Evolutionary conservation across 2,113 vertebrate species (phyloP).

Genomic region (Nyctereutes procyonoides): DNA sequence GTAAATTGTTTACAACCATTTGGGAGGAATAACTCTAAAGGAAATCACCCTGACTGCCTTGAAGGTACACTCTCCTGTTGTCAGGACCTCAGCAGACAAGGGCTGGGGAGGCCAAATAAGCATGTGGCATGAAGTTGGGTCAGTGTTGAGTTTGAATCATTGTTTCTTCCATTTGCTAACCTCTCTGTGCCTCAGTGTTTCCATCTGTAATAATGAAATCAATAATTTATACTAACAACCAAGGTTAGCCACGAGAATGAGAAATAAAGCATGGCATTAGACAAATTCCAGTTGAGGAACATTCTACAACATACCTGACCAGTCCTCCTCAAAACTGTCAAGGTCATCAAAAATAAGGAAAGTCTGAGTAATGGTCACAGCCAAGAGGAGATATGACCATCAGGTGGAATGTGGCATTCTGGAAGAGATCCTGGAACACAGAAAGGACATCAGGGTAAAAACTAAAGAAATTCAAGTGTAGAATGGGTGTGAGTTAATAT

Average conservation of each 20-base stretch:
- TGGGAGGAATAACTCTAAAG: not conserved
- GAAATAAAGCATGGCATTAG: not conserved
- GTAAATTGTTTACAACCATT: not conserved
- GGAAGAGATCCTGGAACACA: not conserved
- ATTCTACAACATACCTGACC: not conserved
- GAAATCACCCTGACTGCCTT: not conserved
- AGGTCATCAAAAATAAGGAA: not conserved
- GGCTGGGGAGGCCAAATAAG: not conserved
- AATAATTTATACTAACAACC: not conserved
- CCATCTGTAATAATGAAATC: not conserved
- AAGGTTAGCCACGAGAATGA: not conserved
- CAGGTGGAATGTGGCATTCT: not conserved
- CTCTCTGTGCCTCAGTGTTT: conserved; percentile 25
- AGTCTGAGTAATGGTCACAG: not conserved
- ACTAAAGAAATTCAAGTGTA: not conserved
- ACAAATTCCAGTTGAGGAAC: not conserved
- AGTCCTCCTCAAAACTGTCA: not conserved
- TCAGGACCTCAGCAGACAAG: conserved; percentile 31
- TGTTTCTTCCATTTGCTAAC: not conserved
- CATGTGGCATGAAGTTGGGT: not conserved
- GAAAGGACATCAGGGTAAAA: not conserved
- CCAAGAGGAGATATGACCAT: not conserved
- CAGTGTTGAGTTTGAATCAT: not conserved
- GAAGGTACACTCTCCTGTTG: not conserved
- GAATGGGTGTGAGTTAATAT: not conserved